phyloP scores from a whole-genome alignment of 1,140 invertebrate genomes.

The Drosophila sturtevanti region DNA sequence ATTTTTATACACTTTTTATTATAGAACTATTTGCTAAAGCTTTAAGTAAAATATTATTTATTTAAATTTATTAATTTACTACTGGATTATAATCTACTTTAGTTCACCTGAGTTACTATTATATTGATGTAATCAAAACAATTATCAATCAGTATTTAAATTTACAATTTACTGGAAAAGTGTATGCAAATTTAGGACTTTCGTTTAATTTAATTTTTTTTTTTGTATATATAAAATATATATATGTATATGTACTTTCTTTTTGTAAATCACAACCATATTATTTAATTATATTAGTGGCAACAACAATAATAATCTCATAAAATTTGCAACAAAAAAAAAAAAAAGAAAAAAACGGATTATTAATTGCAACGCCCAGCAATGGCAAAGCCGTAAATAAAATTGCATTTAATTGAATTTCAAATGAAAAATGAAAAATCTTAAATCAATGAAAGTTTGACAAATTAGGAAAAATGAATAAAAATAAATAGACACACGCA shows the following conservation, averaged over 20 bases:
- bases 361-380: conserved; percentile 50
- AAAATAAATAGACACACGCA: background rate
- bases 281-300: conserved; percentile 55
- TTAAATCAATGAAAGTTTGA: conserved; percentile 5
- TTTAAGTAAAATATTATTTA: no score
- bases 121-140: no score
- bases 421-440: conserved; percentile 30
- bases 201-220: background rate
- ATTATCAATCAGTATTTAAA: no score
- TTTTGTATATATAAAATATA: conserved; percentile 9
- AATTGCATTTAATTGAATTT: conserved; percentile 57
- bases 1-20: background rate
- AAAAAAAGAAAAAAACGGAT: conserved; percentile 32
- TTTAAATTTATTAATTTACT: no score
- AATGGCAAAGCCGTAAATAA: conserved; percentile 28
- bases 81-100: no score
- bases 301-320: conserved; percentile 17
- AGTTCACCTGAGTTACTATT: no score
- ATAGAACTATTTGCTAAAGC: no score
- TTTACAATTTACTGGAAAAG: background rate
- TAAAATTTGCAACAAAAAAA: conserved; percentile 9
- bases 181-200: conserved; percentile 6
- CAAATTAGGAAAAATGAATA: conserved; percentile 6
- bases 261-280: background rate
- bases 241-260: conserved; percentile 17